A percentile compares a stretch with the other conserved stretches of the same genome.
Evolutionary conservation across 2,113 vertebrate species (phyloP).

Genomic region (Archilochus colubris): DNA sequence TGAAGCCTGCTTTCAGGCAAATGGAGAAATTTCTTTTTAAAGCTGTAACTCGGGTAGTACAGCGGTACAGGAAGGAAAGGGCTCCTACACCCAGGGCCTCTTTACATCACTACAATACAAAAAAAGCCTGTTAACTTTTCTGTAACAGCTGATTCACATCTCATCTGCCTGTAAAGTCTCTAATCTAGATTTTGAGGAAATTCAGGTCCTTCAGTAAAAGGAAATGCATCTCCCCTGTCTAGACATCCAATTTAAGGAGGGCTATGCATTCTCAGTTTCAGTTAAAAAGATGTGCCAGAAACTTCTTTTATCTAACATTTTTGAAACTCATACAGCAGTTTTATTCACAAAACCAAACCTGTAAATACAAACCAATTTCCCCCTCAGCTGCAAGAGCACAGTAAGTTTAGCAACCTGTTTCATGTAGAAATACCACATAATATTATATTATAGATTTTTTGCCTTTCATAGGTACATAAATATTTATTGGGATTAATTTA

Average conservation of each 20-base stretch:
- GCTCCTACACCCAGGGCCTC: background rate
- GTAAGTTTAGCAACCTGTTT: slow-evolving; percentile 31
- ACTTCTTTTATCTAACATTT: slow-evolving; percentile 45
- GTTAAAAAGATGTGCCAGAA: slow-evolving; percentile 52
- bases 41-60: background rate
- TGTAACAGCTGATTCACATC: background rate
- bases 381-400: slow-evolving; percentile 14
- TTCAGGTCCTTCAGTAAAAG: background rate
- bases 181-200: slow-evolving; percentile 15
- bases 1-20: background rate
- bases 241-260: slow-evolving; percentile 65
- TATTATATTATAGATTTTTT: background rate
- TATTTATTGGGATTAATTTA: slow-evolving; percentile 19
- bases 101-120: background rate
- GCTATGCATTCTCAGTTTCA: background rate
- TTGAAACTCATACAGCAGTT: slow-evolving; percentile 30
- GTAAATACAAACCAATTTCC: slow-evolving; percentile 51
- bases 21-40: background rate
- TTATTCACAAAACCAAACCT: slow-evolving; percentile 33
- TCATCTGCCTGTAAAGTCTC: background rate
- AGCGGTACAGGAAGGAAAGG: background rate
- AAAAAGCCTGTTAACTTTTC: background rate
- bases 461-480: slow-evolving; percentile 14
- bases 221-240: slow-evolving; percentile 52
- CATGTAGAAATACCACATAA: slow-evolving; percentile 24